A percentile compares a stretch with the other conserved stretches of the same genome.
Evolutionary conservation across 2,888 invertebrate genomes (phyloP).

Genomic region (Papilio protenor): DNA sequence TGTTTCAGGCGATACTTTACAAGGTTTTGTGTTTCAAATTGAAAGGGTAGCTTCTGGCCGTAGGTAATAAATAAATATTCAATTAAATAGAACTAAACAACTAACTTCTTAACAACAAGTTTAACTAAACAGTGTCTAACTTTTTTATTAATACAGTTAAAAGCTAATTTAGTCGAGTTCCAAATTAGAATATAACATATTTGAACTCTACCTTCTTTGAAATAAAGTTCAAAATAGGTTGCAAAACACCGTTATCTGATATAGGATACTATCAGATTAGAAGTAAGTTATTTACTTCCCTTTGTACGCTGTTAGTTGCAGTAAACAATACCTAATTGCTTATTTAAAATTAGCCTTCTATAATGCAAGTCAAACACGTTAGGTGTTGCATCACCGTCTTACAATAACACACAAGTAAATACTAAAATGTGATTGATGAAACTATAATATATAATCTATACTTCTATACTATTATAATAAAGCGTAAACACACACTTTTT

Average conservation of each 20-base stretch:
- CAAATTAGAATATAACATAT: no score
- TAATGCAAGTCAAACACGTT: slow-evolving; percentile 6
- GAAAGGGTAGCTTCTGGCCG: background rate
- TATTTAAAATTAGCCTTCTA: slow-evolving; percentile 4
- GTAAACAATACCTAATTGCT: slow-evolving; percentile 12
- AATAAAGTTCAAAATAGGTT: background rate
- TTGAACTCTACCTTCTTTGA: background rate
- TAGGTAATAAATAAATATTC: background rate
- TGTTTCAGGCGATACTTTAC: background rate
- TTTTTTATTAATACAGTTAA: no score
- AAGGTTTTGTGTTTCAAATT: slow-evolving; percentile 6
- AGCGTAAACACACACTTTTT: no score
- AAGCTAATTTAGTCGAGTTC: no score
- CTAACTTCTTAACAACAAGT: no score
- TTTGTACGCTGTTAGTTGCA: background rate
- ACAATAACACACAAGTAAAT: no score
- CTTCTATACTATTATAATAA: no score
- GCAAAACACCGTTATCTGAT: background rate
- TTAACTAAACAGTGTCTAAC: no score
- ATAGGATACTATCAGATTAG: slow-evolving; percentile 6
- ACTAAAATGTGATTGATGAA: no score
- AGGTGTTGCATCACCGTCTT: no score
- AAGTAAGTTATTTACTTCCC: slow-evolving; percentile 6
- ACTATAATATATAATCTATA: no score
- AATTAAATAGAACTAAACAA: background rate